A percentile compares a stretch with the other conserved stretches of the same genome.
These are phyloP conservation scores for Aleiodes testaceus DNA, from an alignment of 2,888 invertebrate genomes.

Conservation along the genomic window DNA sequence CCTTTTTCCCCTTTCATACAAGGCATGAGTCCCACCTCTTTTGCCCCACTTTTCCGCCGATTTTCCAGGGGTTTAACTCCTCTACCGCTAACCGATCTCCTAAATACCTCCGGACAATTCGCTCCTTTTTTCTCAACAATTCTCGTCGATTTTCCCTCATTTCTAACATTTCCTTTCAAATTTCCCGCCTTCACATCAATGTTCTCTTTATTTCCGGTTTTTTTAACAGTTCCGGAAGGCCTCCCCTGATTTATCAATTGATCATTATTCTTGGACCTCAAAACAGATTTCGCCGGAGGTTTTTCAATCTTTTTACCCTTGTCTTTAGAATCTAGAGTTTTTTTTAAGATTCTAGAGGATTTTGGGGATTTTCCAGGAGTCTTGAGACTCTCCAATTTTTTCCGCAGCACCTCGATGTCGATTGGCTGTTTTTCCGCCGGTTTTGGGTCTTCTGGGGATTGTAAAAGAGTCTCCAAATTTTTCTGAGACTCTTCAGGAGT, in stretches of 20 bases:
- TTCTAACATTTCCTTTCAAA: neutral
- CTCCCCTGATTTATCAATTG: neutral
- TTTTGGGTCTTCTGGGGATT: conserved; percentile 8
- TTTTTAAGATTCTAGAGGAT: conserved; percentile 4
- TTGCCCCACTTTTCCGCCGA: neutral
- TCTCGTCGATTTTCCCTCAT: neutral
- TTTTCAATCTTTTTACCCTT: conserved; percentile 36
- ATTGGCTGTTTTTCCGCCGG: conserved; percentile 5
- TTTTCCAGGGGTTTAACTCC: too few species aligned
- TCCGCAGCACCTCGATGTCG: neutral
- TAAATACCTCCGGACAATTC: neutral
- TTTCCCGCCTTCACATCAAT: neutral
- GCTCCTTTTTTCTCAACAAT: neutral
- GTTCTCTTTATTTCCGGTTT: conserved; percentile 20
- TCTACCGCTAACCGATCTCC: neutral
- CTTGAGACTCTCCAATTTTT: conserved; percentile 15
- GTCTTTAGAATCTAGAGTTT: conserved; percentile 6
- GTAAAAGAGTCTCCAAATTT: neutral
- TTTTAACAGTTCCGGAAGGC: neutral
- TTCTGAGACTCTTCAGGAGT: neutral
- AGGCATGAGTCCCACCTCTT: neutral
- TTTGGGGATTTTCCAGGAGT: neutral
- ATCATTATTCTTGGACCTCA: conserved; percentile 18
- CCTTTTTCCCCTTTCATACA: conserved; percentile 7
- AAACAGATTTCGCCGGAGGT: conserved; percentile 32